Evolutionary conservation across 2,113 vertebrate species (phyloP), one percentile per base, ranked within the genome.

Genomic region (Entelurus aequoreus): DNA sequence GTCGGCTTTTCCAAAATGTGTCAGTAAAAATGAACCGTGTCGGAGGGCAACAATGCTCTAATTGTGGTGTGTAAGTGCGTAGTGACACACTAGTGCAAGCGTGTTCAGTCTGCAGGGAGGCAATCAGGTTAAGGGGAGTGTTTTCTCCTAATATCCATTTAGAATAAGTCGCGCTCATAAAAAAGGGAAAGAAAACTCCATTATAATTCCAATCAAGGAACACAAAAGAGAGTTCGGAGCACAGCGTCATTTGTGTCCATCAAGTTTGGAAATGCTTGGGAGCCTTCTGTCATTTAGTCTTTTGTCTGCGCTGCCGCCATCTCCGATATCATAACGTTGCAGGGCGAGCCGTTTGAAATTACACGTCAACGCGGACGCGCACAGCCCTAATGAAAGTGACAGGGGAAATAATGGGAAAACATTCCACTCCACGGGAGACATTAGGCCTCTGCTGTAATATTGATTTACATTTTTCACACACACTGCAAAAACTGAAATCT

Each of bases 161-260:
- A 84, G 84, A 82, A 77, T 84, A 80, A 83, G 69, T 79, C 71
- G 76, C 74, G 82, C 83, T 83, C 81, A 86, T 80, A 84, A 80
- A 88, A 87, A 63, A 66, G 46, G 77, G 78, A 82, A 67, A 75
- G 72, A 80, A 78, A 75, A 63, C 70, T 83, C 76, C 78, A 85
- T 86, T 87, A 87, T 85, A 82, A 86, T 89, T 89, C 86, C 84
- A 89, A 90, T 89, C 87, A 88, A 74, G 65, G 56, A 82, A 71
- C 80, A 88, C 88, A 88, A 88, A 83, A 28, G 75, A 79, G 69
- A 77, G 79, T 81, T 81, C 78, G 76, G 74, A 84, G 84, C 63
- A 73, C 73, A 65, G 84, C 82, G 84, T 83, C 83, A 85, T 86
- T 86, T 86, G 78, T 81, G 83, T 79, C 86, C 86, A 84, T 89